These are phyloP conservation scores for Lymantria dispar DNA, from an alignment of 2,888 invertebrate genomes.

Conservation along the genomic window DNA sequence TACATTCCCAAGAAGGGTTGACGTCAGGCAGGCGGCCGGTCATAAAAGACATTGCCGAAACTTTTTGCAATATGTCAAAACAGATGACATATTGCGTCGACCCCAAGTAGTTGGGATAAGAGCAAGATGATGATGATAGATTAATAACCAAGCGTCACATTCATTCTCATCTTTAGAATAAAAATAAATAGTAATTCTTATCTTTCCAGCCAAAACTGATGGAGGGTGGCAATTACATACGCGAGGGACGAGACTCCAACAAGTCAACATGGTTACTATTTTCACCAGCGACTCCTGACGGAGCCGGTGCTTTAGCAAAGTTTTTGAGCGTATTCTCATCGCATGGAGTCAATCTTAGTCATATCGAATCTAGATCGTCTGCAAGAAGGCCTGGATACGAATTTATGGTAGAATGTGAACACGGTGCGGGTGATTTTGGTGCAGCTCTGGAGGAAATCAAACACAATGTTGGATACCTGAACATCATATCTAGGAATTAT, in stretches of 20 bases:
- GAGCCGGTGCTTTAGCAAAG: constrained; percentile 94
- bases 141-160: too few species aligned
- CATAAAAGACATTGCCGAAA: too few species aligned
- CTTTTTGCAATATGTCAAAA: too few species aligned
- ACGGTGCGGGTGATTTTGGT: constrained; percentile 87
- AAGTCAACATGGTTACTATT: constrained; percentile 93
- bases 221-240: constrained; percentile 92
- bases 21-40: too few species aligned
- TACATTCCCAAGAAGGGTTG: too few species aligned
- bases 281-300: constrained; percentile 89
- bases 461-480: constrained; percentile 88
- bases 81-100: too few species aligned
- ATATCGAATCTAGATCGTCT: constrained; percentile 96
- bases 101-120: too few species aligned
- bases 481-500: constrained; percentile 94
- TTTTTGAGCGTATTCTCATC: constrained; percentile 94
- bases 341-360: constrained; percentile 90
- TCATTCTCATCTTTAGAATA: not conserved
- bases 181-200: not conserved
- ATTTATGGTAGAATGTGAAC: constrained; percentile 96
- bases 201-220: constrained; percentile 87
- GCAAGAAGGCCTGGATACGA: constrained; percentile 91
- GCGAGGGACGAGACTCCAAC: constrained; percentile 88
- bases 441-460: constrained; percentile 89
- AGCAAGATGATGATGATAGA: too few species aligned